Conservation (phyloP, 2,888 invertebrate genomes). For the Strigamia crassipes region DNA sequence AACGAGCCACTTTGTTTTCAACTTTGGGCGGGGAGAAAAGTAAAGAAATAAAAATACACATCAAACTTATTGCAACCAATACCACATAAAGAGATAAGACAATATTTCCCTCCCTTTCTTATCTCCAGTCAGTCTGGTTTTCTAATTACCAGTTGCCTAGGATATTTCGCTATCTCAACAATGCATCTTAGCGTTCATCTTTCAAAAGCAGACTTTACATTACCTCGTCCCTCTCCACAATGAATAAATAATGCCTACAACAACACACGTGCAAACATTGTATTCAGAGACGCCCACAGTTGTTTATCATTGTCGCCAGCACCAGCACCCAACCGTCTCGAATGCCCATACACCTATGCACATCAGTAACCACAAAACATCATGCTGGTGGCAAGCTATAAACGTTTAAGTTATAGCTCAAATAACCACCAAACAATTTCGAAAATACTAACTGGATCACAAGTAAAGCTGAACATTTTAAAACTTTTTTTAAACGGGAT, state of each 20-base stretch:
- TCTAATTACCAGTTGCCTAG: too few species aligned
- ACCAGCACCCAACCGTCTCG: background rate
- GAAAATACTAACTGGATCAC: too few species aligned
- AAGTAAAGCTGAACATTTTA: too few species aligned
- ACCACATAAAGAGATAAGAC: background rate
- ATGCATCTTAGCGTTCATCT: background rate
- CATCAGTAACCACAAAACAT: too few species aligned
- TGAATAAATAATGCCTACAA: slow-evolving; percentile 5
- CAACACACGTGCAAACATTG: background rate
- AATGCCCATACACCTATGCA: background rate
- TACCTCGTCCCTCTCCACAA: background rate
- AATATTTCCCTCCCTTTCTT: too few species aligned
- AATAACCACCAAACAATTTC: too few species aligned
- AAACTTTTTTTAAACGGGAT: too few species aligned
- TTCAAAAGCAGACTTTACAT: background rate
- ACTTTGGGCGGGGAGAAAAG: background rate
- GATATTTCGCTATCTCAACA: background rate
- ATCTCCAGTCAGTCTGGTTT: too few species aligned
- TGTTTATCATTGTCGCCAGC: background rate
- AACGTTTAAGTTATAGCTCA: too few species aligned
- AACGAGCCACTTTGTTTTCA: slow-evolving; percentile 12
- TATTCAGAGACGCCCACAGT: background rate
- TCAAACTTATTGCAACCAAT: slow-evolving; percentile 26
- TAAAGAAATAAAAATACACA: background rate
- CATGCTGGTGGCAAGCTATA: too few species aligned